Evolutionary conservation across 2,797 vertebrate genomes (phyloP).

Genomic region (Perodicticus potto): DNA sequence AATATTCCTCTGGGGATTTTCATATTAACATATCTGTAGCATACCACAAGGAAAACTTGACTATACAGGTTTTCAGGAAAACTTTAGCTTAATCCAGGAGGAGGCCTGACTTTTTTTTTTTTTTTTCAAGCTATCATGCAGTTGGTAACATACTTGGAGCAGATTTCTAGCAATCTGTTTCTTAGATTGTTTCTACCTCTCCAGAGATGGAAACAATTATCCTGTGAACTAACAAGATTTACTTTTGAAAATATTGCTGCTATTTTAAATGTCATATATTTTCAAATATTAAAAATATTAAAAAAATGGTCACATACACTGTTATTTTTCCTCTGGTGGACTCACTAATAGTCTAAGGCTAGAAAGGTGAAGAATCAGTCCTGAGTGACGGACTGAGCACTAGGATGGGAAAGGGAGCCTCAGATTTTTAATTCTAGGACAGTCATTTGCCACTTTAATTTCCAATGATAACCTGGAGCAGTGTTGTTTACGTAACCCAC

Average conservation of each 20-base stretch:
- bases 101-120: not conserved
- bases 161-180: not conserved
- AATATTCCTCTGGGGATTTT: not conserved
- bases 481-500: too few species aligned
- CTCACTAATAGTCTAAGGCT: not conserved
- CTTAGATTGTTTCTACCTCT: not conserved
- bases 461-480: not conserved
- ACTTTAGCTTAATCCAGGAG: not conserved
- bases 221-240: not conserved
- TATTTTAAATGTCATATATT: not conserved
- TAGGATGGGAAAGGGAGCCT: too few species aligned
- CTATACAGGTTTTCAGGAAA: not conserved
- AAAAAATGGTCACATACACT: not conserved
- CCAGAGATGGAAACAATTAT: not conserved
- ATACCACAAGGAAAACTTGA: not conserved
- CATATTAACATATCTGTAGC: not conserved
- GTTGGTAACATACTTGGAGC: slow-evolving; percentile 12
- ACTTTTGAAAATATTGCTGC: not conserved
- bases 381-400: too few species aligned
- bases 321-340: not conserved
- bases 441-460: not conserved
- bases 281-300: not conserved
- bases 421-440: not conserved
- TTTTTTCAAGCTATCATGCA: not conserved
- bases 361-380: not conserved